Conservation (phyloP, 2,797 vertebrate genomes). For the Rhinogobio ventralis region DNA sequence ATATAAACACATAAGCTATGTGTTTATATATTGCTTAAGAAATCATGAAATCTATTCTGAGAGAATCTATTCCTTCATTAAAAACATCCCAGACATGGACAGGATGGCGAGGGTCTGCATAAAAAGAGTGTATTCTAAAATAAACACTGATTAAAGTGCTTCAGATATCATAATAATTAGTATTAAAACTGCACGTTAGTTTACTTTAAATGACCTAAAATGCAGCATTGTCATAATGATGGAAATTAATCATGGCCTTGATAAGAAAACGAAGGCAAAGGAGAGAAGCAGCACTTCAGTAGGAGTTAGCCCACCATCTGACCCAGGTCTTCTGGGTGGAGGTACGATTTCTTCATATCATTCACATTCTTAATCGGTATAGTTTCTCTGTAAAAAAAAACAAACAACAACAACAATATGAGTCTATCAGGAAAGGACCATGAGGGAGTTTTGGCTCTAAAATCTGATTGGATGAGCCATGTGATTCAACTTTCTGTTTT, state of each 20-base stretch:
- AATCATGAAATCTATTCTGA: not conserved
- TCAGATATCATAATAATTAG: conserved; percentile 8
- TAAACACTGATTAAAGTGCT: conserved; percentile 40
- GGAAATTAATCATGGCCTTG: conserved; percentile 15
- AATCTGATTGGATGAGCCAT: not conserved
- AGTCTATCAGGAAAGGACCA: not conserved
- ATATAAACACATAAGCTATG: not conserved
- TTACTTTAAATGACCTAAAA: conserved; percentile 30
- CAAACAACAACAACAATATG: not conserved
- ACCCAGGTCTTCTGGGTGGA: conserved; percentile 9
- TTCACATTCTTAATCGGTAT: conserved; percentile 42
- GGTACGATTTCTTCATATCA: conserved; percentile 3
- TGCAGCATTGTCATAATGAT: not conserved
- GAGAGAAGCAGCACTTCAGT: conserved; percentile 20
- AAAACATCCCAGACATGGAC: not conserved
- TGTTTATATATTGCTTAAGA: not conserved
- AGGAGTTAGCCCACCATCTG: not conserved
- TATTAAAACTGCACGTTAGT: not conserved
- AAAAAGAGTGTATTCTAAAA: not conserved
- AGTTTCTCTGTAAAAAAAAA: conserved; percentile 46
- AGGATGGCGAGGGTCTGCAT: not conserved
- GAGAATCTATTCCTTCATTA: conserved; percentile 43
- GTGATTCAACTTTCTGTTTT: not conserved
- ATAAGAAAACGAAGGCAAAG: conserved; percentile 27
- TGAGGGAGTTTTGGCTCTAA: not conserved